Evolutionary conservation across 2,113 vertebrate species (phyloP).

Genomic region (Lepus europaeus): DNA sequence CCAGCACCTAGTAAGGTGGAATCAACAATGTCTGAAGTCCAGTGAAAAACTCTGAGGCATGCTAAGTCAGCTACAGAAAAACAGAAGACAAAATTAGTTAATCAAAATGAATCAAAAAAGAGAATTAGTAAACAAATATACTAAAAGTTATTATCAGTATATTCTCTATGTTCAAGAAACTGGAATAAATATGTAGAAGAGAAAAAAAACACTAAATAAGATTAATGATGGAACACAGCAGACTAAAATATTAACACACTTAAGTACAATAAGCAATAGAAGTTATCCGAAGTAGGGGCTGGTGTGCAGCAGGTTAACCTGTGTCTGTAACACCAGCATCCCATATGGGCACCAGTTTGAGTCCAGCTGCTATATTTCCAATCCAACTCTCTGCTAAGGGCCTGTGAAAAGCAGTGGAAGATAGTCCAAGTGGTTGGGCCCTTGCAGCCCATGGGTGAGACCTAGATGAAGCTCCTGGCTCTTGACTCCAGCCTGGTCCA

Average conservation of each 20-base stretch:
- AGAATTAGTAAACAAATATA: conserved; percentile 8
- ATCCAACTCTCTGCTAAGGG: no score
- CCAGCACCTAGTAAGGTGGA: background rate
- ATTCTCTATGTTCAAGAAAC: background rate
- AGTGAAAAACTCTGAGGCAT: background rate
- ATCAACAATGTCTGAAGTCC: background rate
- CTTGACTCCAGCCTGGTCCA: no score
- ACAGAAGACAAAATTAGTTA: background rate
- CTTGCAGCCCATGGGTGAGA: no score
- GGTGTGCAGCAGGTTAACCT: no score
- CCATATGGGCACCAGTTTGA: no score
- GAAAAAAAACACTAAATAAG: background rate
- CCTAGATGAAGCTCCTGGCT: no score
- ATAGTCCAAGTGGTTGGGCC: no score
- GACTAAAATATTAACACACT: background rate
- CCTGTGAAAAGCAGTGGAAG: no score
- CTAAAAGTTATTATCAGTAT: background rate
- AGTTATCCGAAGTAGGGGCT: background rate
- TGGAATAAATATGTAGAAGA: background rate
- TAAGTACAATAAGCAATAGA: background rate
- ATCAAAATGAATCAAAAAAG: background rate
- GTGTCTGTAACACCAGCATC: no score
- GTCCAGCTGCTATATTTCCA: no score
- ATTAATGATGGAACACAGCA: background rate
- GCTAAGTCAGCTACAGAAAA: background rate